phyloP scores from a whole-genome alignment of 2,113 vertebrate species.

The Ciconia maguari region DNA sequence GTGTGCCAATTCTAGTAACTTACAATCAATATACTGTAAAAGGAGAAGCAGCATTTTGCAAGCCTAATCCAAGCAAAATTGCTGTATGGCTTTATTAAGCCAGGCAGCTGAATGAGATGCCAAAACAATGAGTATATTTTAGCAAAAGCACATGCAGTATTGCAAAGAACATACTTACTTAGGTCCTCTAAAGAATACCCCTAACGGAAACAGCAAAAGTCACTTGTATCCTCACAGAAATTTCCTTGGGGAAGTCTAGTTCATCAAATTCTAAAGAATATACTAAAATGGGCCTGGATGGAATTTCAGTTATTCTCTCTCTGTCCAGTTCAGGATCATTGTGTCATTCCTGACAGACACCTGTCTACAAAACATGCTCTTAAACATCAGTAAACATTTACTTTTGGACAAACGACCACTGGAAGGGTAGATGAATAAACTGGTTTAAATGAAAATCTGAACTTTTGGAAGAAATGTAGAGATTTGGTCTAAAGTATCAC shows the following conservation, averaged over 20 bases:
- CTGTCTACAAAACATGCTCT: neutral
- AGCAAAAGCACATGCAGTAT: neutral
- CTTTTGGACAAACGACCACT: neutral
- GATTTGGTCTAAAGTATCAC: neutral
- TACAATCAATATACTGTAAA: neutral
- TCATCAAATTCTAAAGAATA: neutral
- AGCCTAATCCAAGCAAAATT: neutral
- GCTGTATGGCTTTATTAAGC: neutral
- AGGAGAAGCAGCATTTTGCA: neutral
- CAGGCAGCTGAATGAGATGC: neutral
- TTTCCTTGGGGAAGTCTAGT: neutral
- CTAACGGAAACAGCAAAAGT: neutral
- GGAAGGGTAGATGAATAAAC: neutral
- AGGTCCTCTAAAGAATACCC: neutral
- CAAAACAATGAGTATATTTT: neutral
- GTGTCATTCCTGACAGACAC: neutral
- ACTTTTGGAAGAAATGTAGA: neutral
- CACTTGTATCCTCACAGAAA: neutral
- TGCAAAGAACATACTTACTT: neutral
- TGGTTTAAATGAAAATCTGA: neutral
- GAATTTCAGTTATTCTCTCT: neutral
- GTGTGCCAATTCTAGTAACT: neutral
- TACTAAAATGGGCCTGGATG: neutral
- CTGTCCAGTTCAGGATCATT: neutral
- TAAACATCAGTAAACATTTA: neutral